Conservation (phyloP, 2,113 vertebrate species). For the Empidonax alnorum region DNA sequence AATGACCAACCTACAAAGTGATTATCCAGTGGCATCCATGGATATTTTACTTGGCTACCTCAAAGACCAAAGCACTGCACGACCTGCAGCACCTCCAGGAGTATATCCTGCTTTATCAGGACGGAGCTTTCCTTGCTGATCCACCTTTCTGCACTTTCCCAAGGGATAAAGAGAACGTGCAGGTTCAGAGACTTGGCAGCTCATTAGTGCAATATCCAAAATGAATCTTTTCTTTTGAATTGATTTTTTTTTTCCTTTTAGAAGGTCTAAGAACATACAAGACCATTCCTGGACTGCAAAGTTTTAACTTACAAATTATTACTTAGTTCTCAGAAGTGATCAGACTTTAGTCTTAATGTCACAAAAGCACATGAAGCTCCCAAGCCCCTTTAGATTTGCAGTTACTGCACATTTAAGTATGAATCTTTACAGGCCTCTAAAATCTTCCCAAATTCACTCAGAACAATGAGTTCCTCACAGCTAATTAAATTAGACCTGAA, state of each 20-base stretch:
- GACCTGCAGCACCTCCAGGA: background rate
- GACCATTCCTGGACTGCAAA: background rate
- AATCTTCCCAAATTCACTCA: background rate
- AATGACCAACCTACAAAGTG: background rate
- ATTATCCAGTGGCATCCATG: background rate
- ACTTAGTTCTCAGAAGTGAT: background rate
- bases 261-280: background rate
- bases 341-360: background rate
- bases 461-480: background rate
- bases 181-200: background rate
- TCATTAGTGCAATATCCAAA: background rate
- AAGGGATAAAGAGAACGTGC: background rate
- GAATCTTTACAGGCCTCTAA: background rate
- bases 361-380: background rate
- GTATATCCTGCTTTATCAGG: background rate
- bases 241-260: background rate
- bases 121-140: background rate
- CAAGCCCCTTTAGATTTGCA: background rate
- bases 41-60: no score
- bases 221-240: background rate
- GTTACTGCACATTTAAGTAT: rapidly evolving
- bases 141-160: background rate
- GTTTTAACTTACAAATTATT: background rate
- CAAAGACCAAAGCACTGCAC: background rate
- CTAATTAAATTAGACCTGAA: background rate